phyloP scores from a whole-genome alignment of 2,888 invertebrate species.

The Lysandra coridon region DNA sequence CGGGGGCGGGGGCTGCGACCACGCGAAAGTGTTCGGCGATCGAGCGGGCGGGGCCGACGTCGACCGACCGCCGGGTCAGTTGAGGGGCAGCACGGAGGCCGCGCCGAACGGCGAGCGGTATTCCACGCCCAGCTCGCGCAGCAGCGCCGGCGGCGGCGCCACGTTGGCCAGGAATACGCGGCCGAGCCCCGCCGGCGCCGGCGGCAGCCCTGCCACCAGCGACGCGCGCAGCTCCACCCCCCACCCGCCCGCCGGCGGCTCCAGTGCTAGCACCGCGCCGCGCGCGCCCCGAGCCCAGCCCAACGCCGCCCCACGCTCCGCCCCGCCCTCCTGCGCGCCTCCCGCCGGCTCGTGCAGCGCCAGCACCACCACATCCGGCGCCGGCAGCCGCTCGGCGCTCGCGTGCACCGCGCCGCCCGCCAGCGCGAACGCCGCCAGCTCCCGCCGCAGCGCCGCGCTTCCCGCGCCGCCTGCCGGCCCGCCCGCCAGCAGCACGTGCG shows the following conservation, averaged over 20 bases:
- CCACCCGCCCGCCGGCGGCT: conserved; percentile 60
- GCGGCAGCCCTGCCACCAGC: conserved; percentile 50
- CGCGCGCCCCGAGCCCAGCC: conserved; percentile 82
- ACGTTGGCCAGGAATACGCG: conserved; percentile 92
- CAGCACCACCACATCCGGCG: conserved; percentile 57
- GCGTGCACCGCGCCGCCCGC: conserved; percentile 39
- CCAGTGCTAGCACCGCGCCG: conserved; percentile 61
- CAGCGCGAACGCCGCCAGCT: conserved; percentile 82
- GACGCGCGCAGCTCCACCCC: conserved; percentile 45
- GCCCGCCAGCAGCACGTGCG: conserved; percentile 40
- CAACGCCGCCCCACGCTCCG: conserved; percentile 64
- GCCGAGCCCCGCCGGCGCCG: conserved; percentile 48
- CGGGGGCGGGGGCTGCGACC: not conserved
- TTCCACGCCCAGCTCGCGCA: conserved; percentile 86
- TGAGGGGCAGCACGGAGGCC: conserved; percentile 63
- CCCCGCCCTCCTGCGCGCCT: conserved; percentile 61
- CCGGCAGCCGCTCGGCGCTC: conserved; percentile 44
- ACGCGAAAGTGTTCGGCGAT: not conserved
- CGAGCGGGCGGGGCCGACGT: not conserved
- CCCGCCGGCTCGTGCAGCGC: conserved; percentile 52
- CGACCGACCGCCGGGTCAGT: conserved; percentile 45
- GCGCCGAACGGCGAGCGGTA: conserved; percentile 90
- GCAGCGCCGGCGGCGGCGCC: conserved; percentile 87
- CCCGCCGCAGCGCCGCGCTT: conserved; percentile 73
- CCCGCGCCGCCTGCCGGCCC: conserved; percentile 33